A percentile compares a stretch with the other conserved stretches of the same genome.
Conservation (phyloP, 2,888 invertebrate species). For the Synergus umbraculus region DNA sequence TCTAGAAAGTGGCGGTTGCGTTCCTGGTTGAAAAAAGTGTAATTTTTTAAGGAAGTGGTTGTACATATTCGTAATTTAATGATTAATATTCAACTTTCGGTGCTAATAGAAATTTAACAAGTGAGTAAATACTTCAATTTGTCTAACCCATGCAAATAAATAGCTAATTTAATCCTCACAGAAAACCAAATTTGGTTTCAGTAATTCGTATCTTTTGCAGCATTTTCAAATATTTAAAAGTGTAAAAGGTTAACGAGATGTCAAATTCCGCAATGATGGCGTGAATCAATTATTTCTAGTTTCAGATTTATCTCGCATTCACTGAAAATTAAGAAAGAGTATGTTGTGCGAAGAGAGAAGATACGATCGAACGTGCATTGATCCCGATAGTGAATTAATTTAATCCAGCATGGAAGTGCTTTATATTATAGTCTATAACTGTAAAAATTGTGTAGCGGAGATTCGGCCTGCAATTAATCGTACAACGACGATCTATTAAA, state of each 20-base stretch:
- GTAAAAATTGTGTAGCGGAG: not conserved
- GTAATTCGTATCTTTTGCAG: too few species aligned
- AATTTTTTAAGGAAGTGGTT: conserved; percentile 1
- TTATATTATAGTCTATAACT: not conserved
- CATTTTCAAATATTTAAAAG: not conserved
- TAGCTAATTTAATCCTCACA: not conserved
- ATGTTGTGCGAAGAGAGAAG: not conserved
- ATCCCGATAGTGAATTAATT: not conserved
- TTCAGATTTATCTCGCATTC: conserved; percentile 20
- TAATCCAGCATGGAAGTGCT: not conserved
- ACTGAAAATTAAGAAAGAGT: not conserved
- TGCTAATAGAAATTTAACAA: not conserved
- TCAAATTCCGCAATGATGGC: not conserved
- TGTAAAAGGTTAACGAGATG: not conserved
- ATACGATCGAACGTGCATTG: not conserved
- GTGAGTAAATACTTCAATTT: not conserved
- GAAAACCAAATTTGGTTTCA: too few species aligned
- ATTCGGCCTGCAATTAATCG: not conserved
- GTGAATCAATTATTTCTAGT: not conserved
- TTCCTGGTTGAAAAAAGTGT: conserved; percentile 11
- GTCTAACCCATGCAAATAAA: not conserved
- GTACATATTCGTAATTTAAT: not conserved
- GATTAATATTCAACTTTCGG: not conserved
- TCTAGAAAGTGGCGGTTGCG: conserved; percentile 16
- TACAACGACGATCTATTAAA: not conserved